phyloP scores from a whole-genome alignment of 2,888 invertebrate species.

The Drosophila robusta region DNA sequence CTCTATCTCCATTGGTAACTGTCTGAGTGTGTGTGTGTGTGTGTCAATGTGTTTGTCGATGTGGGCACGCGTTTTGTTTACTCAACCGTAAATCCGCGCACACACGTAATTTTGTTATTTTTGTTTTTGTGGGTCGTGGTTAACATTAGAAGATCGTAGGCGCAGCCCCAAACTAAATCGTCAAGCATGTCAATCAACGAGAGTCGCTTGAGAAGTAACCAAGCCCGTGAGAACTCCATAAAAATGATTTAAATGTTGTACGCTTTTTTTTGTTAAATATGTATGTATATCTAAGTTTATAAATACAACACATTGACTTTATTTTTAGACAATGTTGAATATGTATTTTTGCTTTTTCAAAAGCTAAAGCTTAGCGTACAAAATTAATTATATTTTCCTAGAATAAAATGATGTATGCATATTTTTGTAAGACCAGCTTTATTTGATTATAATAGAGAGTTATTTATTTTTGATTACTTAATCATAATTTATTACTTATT shows the following conservation, averaged over 20 bases:
- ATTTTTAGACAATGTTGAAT: too few species aligned
- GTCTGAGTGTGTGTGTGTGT: slow-evolving; percentile 1
- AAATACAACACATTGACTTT: too few species aligned
- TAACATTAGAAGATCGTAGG: slow-evolving; percentile 59
- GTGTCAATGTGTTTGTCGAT: slow-evolving; percentile 32
- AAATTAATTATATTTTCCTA: too few species aligned
- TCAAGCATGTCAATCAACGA: slow-evolving; percentile 46
- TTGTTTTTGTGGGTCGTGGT: slow-evolving; percentile 46
- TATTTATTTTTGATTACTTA: background rate
- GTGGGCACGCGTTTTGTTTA: slow-evolving; percentile 69
- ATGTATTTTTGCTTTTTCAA: too few species aligned
- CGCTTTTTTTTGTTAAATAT: too few species aligned
- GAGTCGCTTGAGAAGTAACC: slow-evolving; percentile 13
- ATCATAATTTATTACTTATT: slow-evolving; percentile 5
- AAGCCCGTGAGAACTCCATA: background rate
- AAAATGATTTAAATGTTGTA: background rate
- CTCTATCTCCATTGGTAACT: slow-evolving; percentile 39
- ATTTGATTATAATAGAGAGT: background rate
- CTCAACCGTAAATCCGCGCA: slow-evolving; percentile 79
- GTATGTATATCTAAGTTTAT: too few species aligned
- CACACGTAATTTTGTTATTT: slow-evolving; percentile 66
- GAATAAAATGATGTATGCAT: too few species aligned
- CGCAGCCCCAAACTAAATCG: slow-evolving; percentile 40
- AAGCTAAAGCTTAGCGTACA: too few species aligned
- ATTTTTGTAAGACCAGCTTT: background rate